A percentile compares a stretch with the other conserved stretches of the same genome.
These are phyloP conservation scores for Megalurothrips usitatus DNA, from an alignment of 2,888 invertebrate species.

Conservation along the genomic window DNA sequence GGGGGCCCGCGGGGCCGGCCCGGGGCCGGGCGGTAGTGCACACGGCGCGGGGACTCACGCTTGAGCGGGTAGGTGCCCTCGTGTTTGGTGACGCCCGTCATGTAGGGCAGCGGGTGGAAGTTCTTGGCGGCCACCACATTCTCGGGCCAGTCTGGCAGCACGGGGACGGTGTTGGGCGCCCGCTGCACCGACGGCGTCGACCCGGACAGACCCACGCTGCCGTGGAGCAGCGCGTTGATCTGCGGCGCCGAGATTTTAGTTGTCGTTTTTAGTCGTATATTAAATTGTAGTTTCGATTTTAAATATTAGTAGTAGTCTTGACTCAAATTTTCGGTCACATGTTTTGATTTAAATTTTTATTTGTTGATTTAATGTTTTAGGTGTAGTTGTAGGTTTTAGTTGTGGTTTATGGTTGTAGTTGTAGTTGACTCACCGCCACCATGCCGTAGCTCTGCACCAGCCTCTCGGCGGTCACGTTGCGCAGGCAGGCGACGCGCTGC, in stretches of 20 bases:
- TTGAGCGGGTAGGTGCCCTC: conserved; percentile 8
- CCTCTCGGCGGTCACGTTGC: background rate
- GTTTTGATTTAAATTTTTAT: too few species aligned
- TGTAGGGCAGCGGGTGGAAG: background rate
- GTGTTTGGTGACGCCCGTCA: conserved; percentile 4
- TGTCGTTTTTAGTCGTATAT: too few species aligned
- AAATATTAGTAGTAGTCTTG: too few species aligned
- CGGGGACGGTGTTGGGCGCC: background rate
- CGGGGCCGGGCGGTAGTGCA: too few species aligned
- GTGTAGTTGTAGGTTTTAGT: too few species aligned
- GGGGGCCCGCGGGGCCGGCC: too few species aligned
- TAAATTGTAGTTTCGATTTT: too few species aligned
- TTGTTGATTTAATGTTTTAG: too few species aligned
- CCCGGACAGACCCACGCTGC: background rate
- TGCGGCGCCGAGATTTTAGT: background rate
- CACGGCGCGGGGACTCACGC: background rate
- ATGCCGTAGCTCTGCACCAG: background rate
- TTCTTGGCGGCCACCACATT: background rate
- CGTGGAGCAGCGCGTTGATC: background rate
- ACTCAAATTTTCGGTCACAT: too few species aligned
- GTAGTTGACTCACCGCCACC: background rate
- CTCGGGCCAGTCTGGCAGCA: background rate
- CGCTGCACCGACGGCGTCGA: background rate
- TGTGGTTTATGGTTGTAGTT: too few species aligned
- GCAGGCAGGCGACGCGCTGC: background rate